Percentiles rank a stretch among this genome's conserved stretches.
Conservation (phyloP, 1,140 invertebrate genomes). For the Drosophila sp. region DNA sequence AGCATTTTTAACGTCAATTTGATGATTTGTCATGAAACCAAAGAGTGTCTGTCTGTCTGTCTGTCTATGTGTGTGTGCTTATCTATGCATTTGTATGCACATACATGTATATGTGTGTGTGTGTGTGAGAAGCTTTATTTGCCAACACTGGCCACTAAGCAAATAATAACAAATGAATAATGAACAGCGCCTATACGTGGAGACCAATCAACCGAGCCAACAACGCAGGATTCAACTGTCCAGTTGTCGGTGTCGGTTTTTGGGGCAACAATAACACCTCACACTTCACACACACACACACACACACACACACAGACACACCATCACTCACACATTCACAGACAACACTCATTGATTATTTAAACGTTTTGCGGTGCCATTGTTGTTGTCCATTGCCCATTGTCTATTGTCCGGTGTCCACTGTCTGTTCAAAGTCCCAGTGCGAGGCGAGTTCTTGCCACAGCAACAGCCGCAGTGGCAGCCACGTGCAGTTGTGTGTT, state of each 20-base stretch:
- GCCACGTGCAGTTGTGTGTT: constrained; percentile 32
- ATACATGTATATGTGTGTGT: constrained; percentile 1
- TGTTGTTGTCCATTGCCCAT: constrained; percentile 39
- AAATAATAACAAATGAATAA: constrained; percentile 62
- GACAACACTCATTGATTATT: constrained; percentile 61
- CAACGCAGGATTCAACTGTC: constrained; percentile 20
- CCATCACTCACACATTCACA: constrained; percentile 18
- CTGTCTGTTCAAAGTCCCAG: constrained; percentile 13
- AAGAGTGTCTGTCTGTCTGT: not conserved
- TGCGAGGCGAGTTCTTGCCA: not conserved
- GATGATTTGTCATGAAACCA: constrained; percentile 29
- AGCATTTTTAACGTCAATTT: constrained; percentile 47
- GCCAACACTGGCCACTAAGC: constrained; percentile 35
- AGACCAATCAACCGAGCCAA: constrained; percentile 29
- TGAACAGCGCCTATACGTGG: constrained; percentile 34
- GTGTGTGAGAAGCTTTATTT: constrained; percentile 23
- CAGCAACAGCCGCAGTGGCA: constrained; percentile 17
- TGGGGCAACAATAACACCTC: constrained; percentile 5
- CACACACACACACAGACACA: not conserved
- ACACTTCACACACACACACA: constrained; percentile 10
- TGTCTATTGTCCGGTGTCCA: too few species aligned
- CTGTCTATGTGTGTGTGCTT: not conserved
- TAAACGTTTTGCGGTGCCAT: constrained; percentile 55
- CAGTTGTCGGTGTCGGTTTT: constrained; percentile 20
- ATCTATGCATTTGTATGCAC: not conserved